Evolutionary conservation across 2,888 invertebrate species (phyloP).

Genomic region (Hymenopus coronatus): DNA sequence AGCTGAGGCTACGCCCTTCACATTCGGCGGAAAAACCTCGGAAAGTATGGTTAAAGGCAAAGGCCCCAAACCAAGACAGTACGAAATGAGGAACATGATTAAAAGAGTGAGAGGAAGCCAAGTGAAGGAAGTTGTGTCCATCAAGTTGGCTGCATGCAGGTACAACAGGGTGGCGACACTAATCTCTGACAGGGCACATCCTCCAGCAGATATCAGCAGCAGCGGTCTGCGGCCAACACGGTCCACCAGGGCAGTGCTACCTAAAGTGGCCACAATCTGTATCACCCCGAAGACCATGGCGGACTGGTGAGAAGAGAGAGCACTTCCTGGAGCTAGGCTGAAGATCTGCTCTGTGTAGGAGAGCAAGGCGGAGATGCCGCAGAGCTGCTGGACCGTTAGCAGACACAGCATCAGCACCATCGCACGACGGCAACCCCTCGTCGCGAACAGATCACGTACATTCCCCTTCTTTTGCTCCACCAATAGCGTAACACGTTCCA

Average conservation of each 20-base stretch:
- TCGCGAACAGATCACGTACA: slow-evolving; percentile 52
- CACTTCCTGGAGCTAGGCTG: slow-evolving; percentile 51
- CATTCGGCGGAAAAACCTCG: slow-evolving; percentile 62
- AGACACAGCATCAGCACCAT: slow-evolving; percentile 58
- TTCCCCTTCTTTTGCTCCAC: slow-evolving; percentile 55
- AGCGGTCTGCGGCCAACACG: slow-evolving; percentile 60
- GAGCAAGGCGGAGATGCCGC: slow-evolving; percentile 59
- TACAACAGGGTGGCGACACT: slow-evolving; percentile 57
- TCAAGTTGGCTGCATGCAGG: slow-evolving; percentile 50
- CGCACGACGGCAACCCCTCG: slow-evolving; percentile 55
- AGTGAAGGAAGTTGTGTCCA: slow-evolving; percentile 50
- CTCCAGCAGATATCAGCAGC: slow-evolving; percentile 57
- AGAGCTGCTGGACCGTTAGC: slow-evolving; percentile 62
- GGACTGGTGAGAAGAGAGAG: slow-evolving; percentile 51
- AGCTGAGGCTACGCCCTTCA: slow-evolving; percentile 63
- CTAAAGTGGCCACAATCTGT: slow-evolving; percentile 55
- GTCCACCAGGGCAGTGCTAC: slow-evolving; percentile 59
- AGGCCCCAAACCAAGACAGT: slow-evolving; percentile 61
- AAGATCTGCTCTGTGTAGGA: slow-evolving; percentile 63
- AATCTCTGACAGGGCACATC: slow-evolving; percentile 54
- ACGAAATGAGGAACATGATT: slow-evolving; percentile 60
- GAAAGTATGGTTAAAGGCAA: slow-evolving; percentile 62
- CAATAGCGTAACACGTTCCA: slow-evolving; percentile 55
- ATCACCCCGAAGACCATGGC: slow-evolving; percentile 56
- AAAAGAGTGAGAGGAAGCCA: slow-evolving; percentile 60